Evolutionary conservation across 23 tunicate genomes (phyloP).

Genomic region (Aplidium turbinatum): DNA sequence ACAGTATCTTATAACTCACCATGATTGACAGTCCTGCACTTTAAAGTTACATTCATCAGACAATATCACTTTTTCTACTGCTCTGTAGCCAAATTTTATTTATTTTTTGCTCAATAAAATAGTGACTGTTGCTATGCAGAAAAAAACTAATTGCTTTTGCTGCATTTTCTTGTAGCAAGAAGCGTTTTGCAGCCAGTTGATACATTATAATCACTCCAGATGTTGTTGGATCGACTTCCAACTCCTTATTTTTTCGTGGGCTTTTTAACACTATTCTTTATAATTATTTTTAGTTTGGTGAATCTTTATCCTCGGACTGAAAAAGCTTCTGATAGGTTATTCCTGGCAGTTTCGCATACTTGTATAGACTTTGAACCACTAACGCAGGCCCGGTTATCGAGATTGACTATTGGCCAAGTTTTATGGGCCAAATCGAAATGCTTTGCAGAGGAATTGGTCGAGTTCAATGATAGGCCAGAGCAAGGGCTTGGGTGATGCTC

Average conservation of each 20-base stretch:
- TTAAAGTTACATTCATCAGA: neutral
- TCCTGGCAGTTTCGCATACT: too few species aligned
- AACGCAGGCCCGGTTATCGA: too few species aligned
- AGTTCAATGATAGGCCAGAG: too few species aligned
- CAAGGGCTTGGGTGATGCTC: too few species aligned
- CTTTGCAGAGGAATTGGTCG: too few species aligned
- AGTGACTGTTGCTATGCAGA: neutral
- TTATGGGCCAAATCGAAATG: too few species aligned
- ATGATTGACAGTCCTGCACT: neutral
- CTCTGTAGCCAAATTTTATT: neutral
- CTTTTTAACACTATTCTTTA: neutral
- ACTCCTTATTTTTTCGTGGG: neutral
- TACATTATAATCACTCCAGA: neutral
- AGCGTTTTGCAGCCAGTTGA: neutral
- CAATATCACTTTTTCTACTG: neutral
- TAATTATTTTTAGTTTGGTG: neutral
- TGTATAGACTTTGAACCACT: too few species aligned
- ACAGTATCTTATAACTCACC: neutral
- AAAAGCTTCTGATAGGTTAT: too few species aligned
- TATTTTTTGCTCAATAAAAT: neutral
- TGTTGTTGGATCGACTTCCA: neutral
- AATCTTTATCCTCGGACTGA: too few species aligned
- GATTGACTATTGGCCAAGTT: too few species aligned
- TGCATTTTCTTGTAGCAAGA: slow-evolving; percentile 1
- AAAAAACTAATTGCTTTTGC: neutral